Evolutionary conservation across 2,113 vertebrate genomes (phyloP).

Genomic region (Opisthocomus hoazin): DNA sequence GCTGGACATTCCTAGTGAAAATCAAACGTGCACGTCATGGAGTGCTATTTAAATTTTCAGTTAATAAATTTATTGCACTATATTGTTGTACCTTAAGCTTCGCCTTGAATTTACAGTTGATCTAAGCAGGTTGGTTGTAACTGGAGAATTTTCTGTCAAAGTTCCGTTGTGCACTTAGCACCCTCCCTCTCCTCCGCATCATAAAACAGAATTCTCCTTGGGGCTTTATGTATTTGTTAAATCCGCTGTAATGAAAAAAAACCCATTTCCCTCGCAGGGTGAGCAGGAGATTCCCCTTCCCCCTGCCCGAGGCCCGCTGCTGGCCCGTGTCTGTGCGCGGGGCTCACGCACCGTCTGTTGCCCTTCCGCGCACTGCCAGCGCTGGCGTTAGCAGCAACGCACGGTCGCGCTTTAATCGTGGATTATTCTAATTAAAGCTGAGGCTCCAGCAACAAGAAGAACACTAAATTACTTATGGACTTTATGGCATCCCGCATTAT

Average conservation of each 20-base stretch:
- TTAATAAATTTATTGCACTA: neutral
- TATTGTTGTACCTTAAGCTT: neutral
- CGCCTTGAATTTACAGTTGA: neutral
- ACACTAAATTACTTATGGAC: neutral
- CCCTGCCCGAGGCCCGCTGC: neutral
- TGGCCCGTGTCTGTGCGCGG: neutral
- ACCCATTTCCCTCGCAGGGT: accelerated
- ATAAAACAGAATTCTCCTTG: neutral
- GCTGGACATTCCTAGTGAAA: neutral
- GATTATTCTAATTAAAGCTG: neutral
- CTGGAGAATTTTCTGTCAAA: neutral
- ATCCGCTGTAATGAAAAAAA: neutral
- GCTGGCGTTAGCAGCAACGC: neutral
- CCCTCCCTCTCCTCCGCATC: neutral
- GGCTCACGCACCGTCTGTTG: neutral
- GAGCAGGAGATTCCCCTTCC: neutral
- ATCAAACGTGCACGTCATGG: neutral
- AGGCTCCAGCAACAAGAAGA: neutral
- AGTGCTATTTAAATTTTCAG: neutral
- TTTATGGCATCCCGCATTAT: neutral
- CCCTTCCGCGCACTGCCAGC: neutral
- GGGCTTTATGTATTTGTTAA: neutral
- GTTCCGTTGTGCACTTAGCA: accelerated
- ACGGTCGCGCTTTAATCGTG: accelerated
- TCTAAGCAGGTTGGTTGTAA: neutral